These are phyloP conservation scores for Frankliniella fusca DNA, from an alignment of 2,888 invertebrate genomes.

Conservation along the genomic window DNA sequence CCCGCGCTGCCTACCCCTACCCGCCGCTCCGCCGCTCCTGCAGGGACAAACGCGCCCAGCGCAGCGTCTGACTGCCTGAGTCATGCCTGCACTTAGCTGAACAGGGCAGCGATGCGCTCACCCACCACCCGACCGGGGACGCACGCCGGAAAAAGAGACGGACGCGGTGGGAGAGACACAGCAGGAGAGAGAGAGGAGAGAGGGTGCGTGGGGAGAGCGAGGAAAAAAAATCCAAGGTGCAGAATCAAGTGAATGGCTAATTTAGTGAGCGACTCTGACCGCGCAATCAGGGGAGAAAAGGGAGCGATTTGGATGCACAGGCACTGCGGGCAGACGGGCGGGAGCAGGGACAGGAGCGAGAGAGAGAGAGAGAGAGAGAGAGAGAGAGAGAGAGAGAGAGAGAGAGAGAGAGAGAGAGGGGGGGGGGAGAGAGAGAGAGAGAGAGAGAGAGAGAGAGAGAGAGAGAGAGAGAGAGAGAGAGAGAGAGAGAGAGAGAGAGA, in stretches of 20 bases:
- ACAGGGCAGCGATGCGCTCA: background rate
- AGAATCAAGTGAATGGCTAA: too few relatives aligned
- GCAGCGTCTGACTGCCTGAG: background rate
- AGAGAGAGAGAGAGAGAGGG: background rate
- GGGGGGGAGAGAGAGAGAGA: conserved; percentile 25
- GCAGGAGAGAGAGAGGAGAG: background rate
- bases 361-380: background rate
- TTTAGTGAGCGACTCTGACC: too few relatives aligned
- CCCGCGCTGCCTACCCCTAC: too few relatives aligned
- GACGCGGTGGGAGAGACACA: background rate
- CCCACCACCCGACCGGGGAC: background rate
- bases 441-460: conserved; percentile 30
- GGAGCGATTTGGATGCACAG: too few relatives aligned
- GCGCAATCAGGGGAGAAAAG: too few relatives aligned
- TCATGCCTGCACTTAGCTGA: background rate
- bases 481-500: conserved; percentile 20
- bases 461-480: background rate
- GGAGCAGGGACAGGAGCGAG: background rate
- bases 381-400: too few relatives aligned
- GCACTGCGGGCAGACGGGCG: too few relatives aligned
- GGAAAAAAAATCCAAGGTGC: too few relatives aligned
- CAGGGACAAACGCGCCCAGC: too few relatives aligned
- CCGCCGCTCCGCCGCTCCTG: too few relatives aligned
- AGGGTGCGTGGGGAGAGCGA: too few relatives aligned
- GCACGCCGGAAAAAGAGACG: background rate